These are phyloP conservation scores for Lasioglossum morio DNA, from an alignment of 2,888 invertebrate genomes.

Conservation along the genomic window DNA sequence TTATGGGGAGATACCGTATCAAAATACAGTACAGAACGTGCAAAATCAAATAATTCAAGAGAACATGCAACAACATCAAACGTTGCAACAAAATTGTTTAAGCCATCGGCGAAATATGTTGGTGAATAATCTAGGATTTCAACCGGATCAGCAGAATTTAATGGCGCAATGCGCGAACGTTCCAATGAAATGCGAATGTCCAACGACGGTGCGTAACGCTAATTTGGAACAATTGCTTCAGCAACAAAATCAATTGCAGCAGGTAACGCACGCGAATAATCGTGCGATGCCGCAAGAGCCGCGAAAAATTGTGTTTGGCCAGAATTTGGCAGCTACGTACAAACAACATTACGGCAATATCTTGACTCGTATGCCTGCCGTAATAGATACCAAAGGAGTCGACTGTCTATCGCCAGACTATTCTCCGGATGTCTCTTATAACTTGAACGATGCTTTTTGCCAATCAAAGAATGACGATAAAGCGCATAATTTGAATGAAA, in stretches of 20 bases:
- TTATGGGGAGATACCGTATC: constrained; percentile 80
- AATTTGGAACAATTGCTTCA: constrained; percentile 73
- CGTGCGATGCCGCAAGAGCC: constrained; percentile 82
- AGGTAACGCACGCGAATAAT: constrained; percentile 68
- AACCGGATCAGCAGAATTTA: constrained; percentile 57
- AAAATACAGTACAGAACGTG: constrained; percentile 83
- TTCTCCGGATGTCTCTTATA: constrained; percentile 78
- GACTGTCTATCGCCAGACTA: constrained; percentile 75
- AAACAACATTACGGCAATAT: constrained; percentile 70
- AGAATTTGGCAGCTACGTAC: constrained; percentile 70
- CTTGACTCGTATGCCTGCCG: constrained; percentile 41
- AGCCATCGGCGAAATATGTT: constrained; percentile 56
- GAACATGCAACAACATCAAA: constrained; percentile 82
- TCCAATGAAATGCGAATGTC: constrained; percentile 46
- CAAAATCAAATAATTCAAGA: constrained; percentile 84
- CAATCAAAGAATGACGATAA: constrained; percentile 71
- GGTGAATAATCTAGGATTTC: constrained; percentile 55
- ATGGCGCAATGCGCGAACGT: constrained; percentile 36
- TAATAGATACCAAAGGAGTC: constrained; percentile 63
- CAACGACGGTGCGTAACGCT: constrained; percentile 66
- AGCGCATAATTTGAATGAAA: constrained; percentile 78
- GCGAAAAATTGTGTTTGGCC: constrained; percentile 70
- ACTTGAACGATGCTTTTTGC: constrained; percentile 82
- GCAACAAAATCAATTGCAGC: constrained; percentile 78
- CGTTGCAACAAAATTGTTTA: constrained; percentile 73